Evolutionary conservation across 35 echinoderm and acorn worm species (phyloP).

Genomic region (Patiria miniata): DNA sequence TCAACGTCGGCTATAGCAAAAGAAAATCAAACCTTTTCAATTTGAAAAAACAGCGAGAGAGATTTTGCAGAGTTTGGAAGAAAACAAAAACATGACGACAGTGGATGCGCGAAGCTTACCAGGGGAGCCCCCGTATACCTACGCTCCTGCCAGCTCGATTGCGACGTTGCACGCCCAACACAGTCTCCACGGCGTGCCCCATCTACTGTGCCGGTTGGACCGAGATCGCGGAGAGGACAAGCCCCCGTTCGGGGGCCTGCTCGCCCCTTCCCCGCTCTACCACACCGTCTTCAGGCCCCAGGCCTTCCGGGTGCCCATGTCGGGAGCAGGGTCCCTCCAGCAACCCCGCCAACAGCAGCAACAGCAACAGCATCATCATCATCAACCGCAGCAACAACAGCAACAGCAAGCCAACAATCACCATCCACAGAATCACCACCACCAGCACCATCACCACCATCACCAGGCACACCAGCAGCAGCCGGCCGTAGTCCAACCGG

Average conservation of each 20-base stretch:
- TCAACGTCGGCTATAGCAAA: background rate
- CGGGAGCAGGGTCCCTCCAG: background rate
- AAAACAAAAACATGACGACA: slow-evolving; percentile 28
- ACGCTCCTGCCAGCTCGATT: slow-evolving; percentile 39
- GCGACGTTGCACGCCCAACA: slow-evolving; percentile 25
- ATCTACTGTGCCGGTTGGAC: slow-evolving; percentile 46
- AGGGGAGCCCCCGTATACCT: slow-evolving; percentile 39
- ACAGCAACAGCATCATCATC: background rate
- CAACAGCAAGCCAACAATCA: slow-evolving; percentile 2
- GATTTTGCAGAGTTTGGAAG: background rate
- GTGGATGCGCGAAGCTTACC: slow-evolving; percentile 42
- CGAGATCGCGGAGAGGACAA: slow-evolving; percentile 40
- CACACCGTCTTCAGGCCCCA: slow-evolving; percentile 49
- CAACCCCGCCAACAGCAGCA: background rate
- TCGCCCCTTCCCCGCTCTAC: slow-evolving; percentile 50
- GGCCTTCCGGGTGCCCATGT: slow-evolving; percentile 6
- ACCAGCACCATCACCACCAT: background rate
- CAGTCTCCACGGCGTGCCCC: slow-evolving; percentile 25
- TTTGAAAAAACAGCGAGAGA: too few relatives aligned
- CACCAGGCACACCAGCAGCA: background rate
- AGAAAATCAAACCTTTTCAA: background rate
- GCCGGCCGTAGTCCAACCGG: slow-evolving; percentile 2
- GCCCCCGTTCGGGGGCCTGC: slow-evolving; percentile 36
- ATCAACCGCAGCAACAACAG: background rate
- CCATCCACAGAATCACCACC: background rate